Evolutionary conservation across 2,888 invertebrate genomes (phyloP).

Genomic region (Ophion ellenae): DNA sequence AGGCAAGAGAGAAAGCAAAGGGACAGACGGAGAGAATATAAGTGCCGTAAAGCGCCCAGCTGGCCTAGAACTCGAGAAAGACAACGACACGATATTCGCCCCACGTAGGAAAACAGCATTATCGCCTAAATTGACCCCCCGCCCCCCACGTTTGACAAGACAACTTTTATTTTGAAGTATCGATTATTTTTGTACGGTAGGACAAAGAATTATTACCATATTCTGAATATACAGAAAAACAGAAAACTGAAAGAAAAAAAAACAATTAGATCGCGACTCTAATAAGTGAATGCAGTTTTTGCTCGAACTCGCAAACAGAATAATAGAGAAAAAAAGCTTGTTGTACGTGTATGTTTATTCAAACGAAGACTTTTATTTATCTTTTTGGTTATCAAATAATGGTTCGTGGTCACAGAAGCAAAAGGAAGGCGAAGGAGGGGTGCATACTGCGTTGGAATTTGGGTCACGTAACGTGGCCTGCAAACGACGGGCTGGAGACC

Average conservation of each 20-base stretch:
- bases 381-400: slow-evolving; percentile 11
- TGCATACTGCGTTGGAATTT: slow-evolving; percentile 59
- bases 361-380: neutral
- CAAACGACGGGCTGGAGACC: slow-evolving; percentile 51
- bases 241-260: no score
- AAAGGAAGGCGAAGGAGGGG: slow-evolving; percentile 18
- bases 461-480: slow-evolving; percentile 59
- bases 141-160: neutral
- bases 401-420: slow-evolving; percentile 19
- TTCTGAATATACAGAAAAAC: no score
- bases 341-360: neutral
- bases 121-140: neutral
- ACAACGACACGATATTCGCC: neutral
- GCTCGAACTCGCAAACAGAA: no score
- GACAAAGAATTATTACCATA: no score
- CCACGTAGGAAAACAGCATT: neutral
- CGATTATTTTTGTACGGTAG: no score
- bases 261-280: no score
- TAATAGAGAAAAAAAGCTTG: neutral
- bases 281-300: no score
- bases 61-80: neutral
- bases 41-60: slow-evolving; percentile 8
- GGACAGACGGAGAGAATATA: neutral
- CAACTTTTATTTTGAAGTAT: no score
- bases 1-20: neutral